Base-by-base conservation (phyloP, 2,888 invertebrate genomes). In the Acleris emargana region DNA sequence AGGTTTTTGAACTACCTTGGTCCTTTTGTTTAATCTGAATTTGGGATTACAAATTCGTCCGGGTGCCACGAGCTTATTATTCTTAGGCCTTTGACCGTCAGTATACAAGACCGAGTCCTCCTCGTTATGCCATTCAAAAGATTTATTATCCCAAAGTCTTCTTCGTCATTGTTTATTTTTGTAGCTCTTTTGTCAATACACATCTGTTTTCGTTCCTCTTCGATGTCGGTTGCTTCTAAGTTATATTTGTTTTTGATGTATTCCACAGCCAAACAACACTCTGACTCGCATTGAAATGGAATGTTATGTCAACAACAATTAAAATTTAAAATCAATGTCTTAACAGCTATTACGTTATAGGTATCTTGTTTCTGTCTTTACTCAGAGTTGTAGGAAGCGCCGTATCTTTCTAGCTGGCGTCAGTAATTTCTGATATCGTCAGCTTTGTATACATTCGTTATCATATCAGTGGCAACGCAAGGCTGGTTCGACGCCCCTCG, bases 381-480 rank as follows among this genome's bases (percentile, higher is more conserved):
- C 55, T 57, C 49, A 58, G 62, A 25, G 58, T 47, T 59, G 20
- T 64, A 68, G 55, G 58, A 73, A 71, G 72, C 74, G 76, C 80
- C 76, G 71, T 76, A 77, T 80, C 76, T 77, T 74, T 75, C 64
- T 72, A 73, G 71, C 58, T 60, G 45, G 59, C 60, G 68, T 70
- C 58, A 68, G 61, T 69, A 52, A 50, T 72, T 73, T 74, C 64
- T 76, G 77, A 74, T 83, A 81, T 80, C 78, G 71, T 78, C 74
- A 74, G 76, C 79, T 83, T 86, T 87, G 88, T 90, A 81, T 86
- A 88, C 86, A 81, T 86, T 86, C 77, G 88, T 91, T 91, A 91
- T 91, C 91, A 90, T 89, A 85, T 86, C 84, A 86, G 80, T 81
- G 80, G 84, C 84, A 83, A 84, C 83, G 87, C 79, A 82, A 82